Evolutionary conservation across 2,888 invertebrate species (phyloP).

Genomic region (Dolomedes plantarius): DNA sequence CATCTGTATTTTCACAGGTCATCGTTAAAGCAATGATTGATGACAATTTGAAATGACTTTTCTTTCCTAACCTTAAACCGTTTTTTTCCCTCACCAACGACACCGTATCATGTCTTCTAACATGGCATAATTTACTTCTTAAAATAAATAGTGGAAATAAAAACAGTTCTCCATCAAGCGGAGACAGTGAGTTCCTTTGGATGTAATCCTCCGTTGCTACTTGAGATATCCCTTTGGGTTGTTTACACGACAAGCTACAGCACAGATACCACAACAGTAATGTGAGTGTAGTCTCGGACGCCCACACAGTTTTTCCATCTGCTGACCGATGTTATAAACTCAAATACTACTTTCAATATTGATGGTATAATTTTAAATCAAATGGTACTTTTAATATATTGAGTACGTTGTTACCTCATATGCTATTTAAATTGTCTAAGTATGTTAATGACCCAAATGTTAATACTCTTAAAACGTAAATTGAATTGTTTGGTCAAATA

Average conservation of each 20-base stretch:
- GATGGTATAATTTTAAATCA: too few relatives aligned
- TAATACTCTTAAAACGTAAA: too few relatives aligned
- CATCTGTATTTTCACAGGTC: too few relatives aligned
- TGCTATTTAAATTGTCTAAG: too few relatives aligned
- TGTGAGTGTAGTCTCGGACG: not conserved
- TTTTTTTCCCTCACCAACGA: not conserved
- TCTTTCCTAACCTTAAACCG: not conserved
- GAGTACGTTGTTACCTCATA: too few relatives aligned
- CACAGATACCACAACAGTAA: not conserved
- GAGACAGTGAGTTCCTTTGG: not conserved
- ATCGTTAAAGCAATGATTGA: not conserved
- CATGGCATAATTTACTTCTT: not conserved
- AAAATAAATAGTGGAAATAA: conserved; percentile 6
- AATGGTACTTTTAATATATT: too few relatives aligned
- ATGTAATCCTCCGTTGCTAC: not conserved
- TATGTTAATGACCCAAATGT: too few relatives aligned
- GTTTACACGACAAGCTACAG: conserved; percentile 5
- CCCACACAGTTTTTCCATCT: not conserved
- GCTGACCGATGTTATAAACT: too few relatives aligned
- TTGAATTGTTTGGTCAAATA: too few relatives aligned
- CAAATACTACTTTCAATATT: too few relatives aligned
- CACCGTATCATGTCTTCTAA: not conserved
- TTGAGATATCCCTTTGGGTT: not conserved
- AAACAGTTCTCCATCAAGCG: conserved; percentile 1
- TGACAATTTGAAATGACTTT: not conserved